Evolutionary conservation across 2,797 vertebrate species (phyloP).

Genomic region (Mormyrus proboscirostris): DNA sequence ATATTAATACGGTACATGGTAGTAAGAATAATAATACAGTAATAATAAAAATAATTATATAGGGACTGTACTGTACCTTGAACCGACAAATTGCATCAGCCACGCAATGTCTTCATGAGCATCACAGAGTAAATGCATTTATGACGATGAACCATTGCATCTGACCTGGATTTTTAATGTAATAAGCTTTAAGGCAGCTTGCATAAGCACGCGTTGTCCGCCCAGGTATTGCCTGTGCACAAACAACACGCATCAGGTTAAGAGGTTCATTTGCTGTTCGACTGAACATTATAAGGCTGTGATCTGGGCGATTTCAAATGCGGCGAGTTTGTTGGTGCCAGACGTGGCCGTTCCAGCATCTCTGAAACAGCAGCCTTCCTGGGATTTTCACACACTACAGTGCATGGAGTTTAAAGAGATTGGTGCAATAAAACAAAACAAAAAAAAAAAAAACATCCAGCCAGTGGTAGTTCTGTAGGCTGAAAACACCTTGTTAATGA

Average conservation of each 20-base stretch:
- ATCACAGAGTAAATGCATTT: not conserved
- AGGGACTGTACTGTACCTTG: not conserved
- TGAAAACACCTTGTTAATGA: not conserved
- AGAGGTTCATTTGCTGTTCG: not conserved
- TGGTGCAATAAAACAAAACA: not conserved
- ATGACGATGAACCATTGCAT: not conserved
- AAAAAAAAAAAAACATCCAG: not conserved
- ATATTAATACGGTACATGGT: not conserved
- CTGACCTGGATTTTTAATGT: not conserved
- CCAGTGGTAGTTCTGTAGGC: not conserved
- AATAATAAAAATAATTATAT: not conserved
- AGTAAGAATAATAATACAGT: not conserved
- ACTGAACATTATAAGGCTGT: not conserved
- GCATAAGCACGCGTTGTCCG: not conserved
- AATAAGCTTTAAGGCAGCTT: not conserved
- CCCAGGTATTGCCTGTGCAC: not conserved
- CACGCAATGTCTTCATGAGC: not conserved
- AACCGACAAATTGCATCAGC: not conserved
- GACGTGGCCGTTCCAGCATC: not conserved
- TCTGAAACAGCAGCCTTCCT: not conserved
- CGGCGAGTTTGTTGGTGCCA: not conserved
- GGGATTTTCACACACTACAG: not conserved
- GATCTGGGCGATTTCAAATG: not conserved
- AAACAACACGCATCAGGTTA: not conserved
- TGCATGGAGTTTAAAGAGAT: not conserved